These are phyloP conservation scores for Rotaria magnacalcarata DNA, from an alignment of 2,888 invertebrate species.

Conservation along the genomic window DNA sequence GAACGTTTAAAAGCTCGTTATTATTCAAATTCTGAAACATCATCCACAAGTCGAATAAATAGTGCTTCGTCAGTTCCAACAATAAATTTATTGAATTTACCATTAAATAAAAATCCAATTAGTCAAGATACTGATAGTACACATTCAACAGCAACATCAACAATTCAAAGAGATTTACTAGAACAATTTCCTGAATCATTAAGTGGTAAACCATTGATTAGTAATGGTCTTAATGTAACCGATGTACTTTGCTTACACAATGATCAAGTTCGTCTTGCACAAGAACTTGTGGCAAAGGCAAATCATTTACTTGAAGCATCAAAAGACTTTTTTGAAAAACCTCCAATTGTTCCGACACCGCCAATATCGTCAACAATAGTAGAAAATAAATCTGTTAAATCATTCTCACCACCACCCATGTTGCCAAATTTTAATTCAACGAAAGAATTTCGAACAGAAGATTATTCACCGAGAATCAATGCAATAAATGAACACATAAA, in stretches of 20 bases:
- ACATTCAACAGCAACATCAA: neutral
- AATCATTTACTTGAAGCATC: conserved; percentile 27
- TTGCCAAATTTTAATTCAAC: neutral
- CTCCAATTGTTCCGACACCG: neutral
- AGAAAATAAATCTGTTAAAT: neutral
- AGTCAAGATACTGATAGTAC: neutral
- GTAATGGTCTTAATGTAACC: neutral
- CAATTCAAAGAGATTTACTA: neutral
- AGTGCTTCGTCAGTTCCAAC: neutral
- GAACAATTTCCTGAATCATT: conserved; percentile 30
- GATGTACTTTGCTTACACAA: neutral
- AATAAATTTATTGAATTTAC: neutral
- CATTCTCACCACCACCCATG: neutral
- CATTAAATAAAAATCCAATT: neutral
- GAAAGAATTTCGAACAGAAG: neutral
- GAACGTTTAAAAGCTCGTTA: conserved; percentile 10
- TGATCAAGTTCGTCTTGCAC: conserved; percentile 14
- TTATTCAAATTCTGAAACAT: neutral
- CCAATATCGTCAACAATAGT: neutral
- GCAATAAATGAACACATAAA: no score
- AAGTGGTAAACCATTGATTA: neutral
- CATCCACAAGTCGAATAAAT: neutral
- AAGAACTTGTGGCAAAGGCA: conserved; percentile 16
- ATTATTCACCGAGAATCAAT: neutral
- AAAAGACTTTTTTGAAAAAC: neutral